These are phyloP conservation scores for Petroica traversi DNA, from an alignment of 2,113 vertebrate genomes.

Conservation along the genomic window DNA sequence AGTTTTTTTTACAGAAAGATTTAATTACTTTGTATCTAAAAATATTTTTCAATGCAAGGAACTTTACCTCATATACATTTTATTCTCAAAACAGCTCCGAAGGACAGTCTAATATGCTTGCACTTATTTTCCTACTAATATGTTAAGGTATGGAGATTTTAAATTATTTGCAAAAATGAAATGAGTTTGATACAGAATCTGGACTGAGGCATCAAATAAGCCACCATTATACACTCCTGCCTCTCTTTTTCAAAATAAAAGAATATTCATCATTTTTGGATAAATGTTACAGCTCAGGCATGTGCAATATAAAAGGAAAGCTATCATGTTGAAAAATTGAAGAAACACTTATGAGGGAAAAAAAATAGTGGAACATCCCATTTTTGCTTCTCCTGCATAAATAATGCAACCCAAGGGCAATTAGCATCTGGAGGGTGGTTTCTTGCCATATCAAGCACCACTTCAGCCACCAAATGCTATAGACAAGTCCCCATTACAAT, in stretches of 20 bases:
- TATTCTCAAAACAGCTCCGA: neutral
- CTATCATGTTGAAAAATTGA: neutral
- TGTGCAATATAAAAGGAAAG: neutral
- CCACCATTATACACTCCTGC: fast-evolving
- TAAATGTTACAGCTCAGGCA: neutral
- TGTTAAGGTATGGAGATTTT: neutral
- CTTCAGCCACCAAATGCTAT: neutral
- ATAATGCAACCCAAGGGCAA: neutral
- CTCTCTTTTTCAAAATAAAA: neutral
- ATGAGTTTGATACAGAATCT: neutral
- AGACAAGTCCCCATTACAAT: conserved; percentile 7
- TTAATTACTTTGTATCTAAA: neutral
- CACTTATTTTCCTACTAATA: neutral
- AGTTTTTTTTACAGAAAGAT: neutral
- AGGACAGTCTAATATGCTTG: neutral
- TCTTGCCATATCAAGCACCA: conserved; percentile 1
- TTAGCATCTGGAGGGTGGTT: neutral
- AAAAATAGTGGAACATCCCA: neutral
- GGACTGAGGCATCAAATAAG: neutral
- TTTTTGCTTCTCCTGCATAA: neutral
- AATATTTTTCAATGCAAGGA: neutral
- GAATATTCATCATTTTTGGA: neutral
- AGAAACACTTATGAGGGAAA: neutral
- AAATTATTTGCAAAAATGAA: neutral
- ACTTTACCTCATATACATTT: neutral